Evolutionary conservation across 1,140 invertebrate genomes (phyloP).

Genomic region (Bombus cullumanus): DNA sequence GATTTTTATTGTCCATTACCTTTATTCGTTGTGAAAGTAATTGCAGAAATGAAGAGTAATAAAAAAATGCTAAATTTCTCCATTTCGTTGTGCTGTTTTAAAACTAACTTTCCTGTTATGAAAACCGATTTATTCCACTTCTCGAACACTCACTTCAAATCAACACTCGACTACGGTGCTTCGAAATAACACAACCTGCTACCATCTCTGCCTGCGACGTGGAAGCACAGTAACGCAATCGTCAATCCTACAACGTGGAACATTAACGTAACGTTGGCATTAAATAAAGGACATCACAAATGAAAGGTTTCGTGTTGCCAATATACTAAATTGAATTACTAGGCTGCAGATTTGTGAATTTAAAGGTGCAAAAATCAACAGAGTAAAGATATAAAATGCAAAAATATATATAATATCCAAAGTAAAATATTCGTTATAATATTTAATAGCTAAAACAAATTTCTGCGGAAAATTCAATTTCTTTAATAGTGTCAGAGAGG

Average conservation of each 20-base stretch:
- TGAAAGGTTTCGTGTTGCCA: not conserved
- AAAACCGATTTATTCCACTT: constrained; percentile 41
- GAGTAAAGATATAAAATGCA: too few relatives aligned
- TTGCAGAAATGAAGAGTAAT: constrained; percentile 83
- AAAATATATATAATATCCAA: too few relatives aligned
- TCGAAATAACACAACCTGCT: constrained; percentile 46
- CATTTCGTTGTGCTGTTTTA: constrained; percentile 77
- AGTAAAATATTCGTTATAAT: too few relatives aligned
- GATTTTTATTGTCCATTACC: constrained; percentile 77
- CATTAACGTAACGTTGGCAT: constrained; percentile 48
- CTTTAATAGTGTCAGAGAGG: too few relatives aligned
- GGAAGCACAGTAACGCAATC: constrained; percentile 65
- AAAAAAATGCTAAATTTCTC: constrained; percentile 84
- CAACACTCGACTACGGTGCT: constrained; percentile 30
- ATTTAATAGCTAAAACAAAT: too few relatives aligned
- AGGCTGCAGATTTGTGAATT: not conserved
- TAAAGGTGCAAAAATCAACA: not conserved
- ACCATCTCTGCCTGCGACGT: constrained; percentile 64
- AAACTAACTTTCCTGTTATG: constrained; percentile 41
- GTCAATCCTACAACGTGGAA: constrained; percentile 74
- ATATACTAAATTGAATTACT: constrained; percentile 3
- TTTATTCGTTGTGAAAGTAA: constrained; percentile 83
- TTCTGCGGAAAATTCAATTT: too few relatives aligned
- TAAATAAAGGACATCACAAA: not conserved
- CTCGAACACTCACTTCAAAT: constrained; percentile 47